These are phyloP conservation scores for Paragorgia papillata DNA, from an alignment of 92 coral and sea anemone species.

Conservation along the genomic window DNA sequence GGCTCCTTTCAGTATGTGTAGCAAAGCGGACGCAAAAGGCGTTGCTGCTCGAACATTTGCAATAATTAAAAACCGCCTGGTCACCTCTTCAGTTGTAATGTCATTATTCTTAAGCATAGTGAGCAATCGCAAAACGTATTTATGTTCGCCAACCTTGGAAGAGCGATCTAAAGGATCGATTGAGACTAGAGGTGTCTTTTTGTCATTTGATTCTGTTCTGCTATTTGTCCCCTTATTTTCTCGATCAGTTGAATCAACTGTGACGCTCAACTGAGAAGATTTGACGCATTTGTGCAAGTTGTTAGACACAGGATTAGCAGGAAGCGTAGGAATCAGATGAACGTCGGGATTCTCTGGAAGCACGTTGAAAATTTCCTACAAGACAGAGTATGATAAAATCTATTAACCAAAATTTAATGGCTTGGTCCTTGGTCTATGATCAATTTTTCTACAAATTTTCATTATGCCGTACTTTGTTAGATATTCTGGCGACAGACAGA, in stretches of 20 bases:
- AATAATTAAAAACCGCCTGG: constrained; percentile 15
- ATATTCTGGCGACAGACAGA: no score
- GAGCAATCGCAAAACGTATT: neutral
- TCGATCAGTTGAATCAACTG: neutral
- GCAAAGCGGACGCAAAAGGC: constrained; percentile 20
- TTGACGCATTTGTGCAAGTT: neutral
- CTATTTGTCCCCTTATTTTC: neutral
- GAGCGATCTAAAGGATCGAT: constrained; percentile 19
- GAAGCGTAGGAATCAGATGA: no score
- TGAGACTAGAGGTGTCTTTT: neutral
- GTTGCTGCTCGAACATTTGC: neutral
- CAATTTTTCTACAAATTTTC: no score
- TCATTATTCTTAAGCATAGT: neutral
- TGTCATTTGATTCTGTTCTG: neutral
- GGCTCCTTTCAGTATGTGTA: constrained; percentile 29
- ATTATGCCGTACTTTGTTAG: no score
- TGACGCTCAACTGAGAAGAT: no score
- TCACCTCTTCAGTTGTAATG: constrained; percentile 36
- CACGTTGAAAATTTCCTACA: no score
- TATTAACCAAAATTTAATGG: no score
- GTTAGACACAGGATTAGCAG: neutral
- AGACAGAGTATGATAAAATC: no score
- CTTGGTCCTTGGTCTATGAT: no score
- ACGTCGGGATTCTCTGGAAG: no score
- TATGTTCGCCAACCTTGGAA: neutral